Evolutionary conservation across 2,888 invertebrate genomes (phyloP).

Genomic region (Cephus nigrinus): DNA sequence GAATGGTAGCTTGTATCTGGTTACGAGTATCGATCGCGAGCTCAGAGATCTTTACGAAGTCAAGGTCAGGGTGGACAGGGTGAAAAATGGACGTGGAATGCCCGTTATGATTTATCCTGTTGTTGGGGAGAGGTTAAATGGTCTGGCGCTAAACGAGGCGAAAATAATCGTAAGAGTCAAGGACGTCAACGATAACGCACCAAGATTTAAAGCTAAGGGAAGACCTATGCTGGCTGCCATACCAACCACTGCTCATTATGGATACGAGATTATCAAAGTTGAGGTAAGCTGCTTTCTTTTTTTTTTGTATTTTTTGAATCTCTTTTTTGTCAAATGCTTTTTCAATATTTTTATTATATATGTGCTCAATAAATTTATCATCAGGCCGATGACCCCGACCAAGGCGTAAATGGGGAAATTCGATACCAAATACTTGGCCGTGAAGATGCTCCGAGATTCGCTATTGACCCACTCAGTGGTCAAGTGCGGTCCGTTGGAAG

Average conservation of each 20-base stretch:
- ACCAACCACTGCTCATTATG: constrained; percentile 83
- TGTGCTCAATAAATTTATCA: background rate
- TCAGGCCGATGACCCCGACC: constrained; percentile 81
- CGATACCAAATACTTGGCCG: constrained; percentile 82
- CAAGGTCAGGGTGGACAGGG: constrained; percentile 69
- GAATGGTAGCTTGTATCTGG: constrained; percentile 81
- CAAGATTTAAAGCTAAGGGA: constrained; percentile 80
- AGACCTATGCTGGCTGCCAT: constrained; percentile 86
- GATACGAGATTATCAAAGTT: constrained; percentile 82
- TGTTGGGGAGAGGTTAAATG: constrained; percentile 77
- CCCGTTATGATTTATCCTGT: constrained; percentile 83
- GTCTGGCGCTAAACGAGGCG: constrained; percentile 79
- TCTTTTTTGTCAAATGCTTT: background rate
- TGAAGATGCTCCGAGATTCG: constrained; percentile 80
- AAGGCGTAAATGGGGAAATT: constrained; percentile 81
- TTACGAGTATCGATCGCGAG: constrained; percentile 82
- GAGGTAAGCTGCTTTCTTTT: constrained; percentile 67
- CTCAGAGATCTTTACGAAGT: constrained; percentile 74
- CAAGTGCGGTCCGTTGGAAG: constrained; percentile 79
- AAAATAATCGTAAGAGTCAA: constrained; percentile 81
- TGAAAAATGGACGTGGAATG: constrained; percentile 75
- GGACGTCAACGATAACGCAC: constrained; percentile 87
- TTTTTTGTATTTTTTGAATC: constrained; percentile 50
- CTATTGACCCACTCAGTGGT: constrained; percentile 81
- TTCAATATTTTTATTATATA: background rate